Conservation (phyloP, 2,888 invertebrate species). For the Thereva unica region DNA sequence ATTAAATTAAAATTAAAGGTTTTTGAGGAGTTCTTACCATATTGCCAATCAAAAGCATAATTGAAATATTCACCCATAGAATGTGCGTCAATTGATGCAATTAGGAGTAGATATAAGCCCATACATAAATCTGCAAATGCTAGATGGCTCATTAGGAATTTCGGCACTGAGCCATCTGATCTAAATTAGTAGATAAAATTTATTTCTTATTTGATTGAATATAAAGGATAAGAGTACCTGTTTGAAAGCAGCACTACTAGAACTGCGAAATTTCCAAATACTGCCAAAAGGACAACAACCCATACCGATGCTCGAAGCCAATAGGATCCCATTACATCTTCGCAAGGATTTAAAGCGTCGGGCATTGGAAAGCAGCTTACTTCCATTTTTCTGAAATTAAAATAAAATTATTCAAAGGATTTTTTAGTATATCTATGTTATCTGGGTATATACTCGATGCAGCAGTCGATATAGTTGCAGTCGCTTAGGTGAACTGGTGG, state of each 20-base stretch:
- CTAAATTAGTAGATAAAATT: conserved; percentile 46
- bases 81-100: conserved; percentile 81
- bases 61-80: conserved; percentile 88
- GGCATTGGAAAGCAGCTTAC: conserved; percentile 74
- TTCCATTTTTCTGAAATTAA: conserved; percentile 54
- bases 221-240: conserved; percentile 48
- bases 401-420: neutral
- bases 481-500: neutral
- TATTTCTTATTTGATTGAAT: neutral
- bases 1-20: neutral
- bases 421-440: neutral
- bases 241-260: conserved; percentile 74
- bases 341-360: conserved; percentile 84
- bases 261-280: conserved; percentile 82
- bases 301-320: conserved; percentile 82
- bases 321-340: conserved; percentile 84
- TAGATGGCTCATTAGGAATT: conserved; percentile 79
- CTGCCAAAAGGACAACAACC: conserved; percentile 81
- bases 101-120: conserved; percentile 76
- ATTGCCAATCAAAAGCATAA: conserved; percentile 89
- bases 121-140: conserved; percentile 88
- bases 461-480: neutral
- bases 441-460: neutral
- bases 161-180: conserved; percentile 65
- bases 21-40: conserved; percentile 60